Conservation (phyloP, 2,113 vertebrate species). For the Myocastor coypus region DNA sequence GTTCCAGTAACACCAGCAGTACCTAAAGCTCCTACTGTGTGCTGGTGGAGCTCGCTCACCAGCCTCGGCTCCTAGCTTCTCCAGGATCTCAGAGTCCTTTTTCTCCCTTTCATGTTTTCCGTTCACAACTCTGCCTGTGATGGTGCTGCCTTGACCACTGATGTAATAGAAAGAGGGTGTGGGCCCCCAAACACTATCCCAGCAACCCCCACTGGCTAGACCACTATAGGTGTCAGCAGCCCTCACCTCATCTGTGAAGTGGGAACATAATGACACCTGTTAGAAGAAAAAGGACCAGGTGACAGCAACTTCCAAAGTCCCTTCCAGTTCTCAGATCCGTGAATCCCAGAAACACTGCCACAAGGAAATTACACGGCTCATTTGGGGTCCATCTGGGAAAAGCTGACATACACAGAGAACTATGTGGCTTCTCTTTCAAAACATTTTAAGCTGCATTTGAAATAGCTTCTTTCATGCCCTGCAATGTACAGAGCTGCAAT, state of each 20-base stretch:
- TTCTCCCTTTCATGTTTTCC: neutral
- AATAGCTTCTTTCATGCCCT: constrained; percentile 20
- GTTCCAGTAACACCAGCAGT: neutral
- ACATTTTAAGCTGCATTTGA: constrained; percentile 52
- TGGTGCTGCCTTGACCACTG: neutral
- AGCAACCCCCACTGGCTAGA: neutral
- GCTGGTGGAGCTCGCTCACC: neutral
- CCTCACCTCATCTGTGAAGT: neutral
- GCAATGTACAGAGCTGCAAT: neutral
- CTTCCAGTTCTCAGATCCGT: neutral
- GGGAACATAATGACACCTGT: neutral
- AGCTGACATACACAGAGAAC: constrained; percentile 67
- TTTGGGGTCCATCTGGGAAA: constrained; percentile 65
- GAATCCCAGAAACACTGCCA: constrained; percentile 25
- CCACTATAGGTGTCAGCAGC: neutral
- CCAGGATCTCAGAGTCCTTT: neutral
- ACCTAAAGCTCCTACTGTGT: neutral
- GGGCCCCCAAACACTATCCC: neutral
- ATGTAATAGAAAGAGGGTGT: neutral
- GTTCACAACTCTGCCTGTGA: neutral
- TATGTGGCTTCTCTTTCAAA: constrained; percentile 43
- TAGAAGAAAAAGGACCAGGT: neutral
- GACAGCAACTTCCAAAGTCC: neutral
- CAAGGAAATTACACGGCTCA: constrained; percentile 30
- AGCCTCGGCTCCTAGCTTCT: neutral